Conservation (phyloP, 2,888 invertebrate genomes). For the Schizotus pectinicornis region DNA sequence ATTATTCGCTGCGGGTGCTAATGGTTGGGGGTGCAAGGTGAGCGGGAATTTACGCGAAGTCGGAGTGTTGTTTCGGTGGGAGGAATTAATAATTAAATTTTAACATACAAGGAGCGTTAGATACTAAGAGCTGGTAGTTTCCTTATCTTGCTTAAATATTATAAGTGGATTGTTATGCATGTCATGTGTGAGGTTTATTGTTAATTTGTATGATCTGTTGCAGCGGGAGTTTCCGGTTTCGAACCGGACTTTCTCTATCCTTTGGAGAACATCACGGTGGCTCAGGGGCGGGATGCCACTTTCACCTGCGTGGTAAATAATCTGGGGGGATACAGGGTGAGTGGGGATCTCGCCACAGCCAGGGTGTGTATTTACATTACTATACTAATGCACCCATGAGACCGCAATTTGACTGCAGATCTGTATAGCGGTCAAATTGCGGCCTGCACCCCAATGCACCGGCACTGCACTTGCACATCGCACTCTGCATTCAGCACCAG, state of each 20-base stretch:
- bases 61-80: conserved; percentile 3
- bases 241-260: conserved; percentile 83
- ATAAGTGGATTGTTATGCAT: conserved; percentile 37
- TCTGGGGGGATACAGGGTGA: conserved; percentile 85
- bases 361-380: conserved; percentile 75
- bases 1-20: too few species aligned
- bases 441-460: conserved; percentile 40
- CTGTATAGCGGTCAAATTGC: conserved; percentile 36
- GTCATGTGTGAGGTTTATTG: conserved; percentile 38
- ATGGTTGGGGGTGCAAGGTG: neutral
- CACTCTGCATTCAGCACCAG: conserved; percentile 41
- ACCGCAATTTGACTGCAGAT: conserved; percentile 44
- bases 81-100: conserved; percentile 30
- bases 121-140: conserved; percentile 24
- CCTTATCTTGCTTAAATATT: conserved; percentile 32
- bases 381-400: conserved; percentile 47
- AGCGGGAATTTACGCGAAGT: too few species aligned
- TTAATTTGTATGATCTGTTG: conserved; percentile 38
- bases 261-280: conserved; percentile 82
- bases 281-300: conserved; percentile 82
- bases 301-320: conserved; percentile 87
- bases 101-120: conserved; percentile 32
- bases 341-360: conserved; percentile 84
- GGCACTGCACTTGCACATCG: conserved; percentile 45
- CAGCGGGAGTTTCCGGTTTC: conserved; percentile 72